These are phyloP conservation scores for Globodera rostochiensis DNA, from an alignment of 1,140 invertebrate species.

Conservation along the genomic window DNA sequence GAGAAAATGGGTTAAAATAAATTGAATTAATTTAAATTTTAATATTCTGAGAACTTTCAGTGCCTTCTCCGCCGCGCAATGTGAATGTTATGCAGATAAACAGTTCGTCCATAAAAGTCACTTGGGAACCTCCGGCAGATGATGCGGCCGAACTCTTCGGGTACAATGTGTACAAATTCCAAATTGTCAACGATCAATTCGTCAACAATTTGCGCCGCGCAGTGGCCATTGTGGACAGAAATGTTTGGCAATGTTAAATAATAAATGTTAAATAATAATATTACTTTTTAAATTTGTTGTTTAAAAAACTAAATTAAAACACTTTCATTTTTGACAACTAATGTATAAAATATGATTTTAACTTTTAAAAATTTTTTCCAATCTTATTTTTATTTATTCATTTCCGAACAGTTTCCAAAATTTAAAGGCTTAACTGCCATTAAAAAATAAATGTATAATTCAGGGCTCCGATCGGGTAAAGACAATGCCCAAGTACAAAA, in stretches of 20 bases:
- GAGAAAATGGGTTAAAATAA: background rate
- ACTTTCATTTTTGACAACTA: too few relatives aligned
- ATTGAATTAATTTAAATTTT: background rate
- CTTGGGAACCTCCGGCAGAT: slow-evolving; percentile 56
- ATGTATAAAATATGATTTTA: too few relatives aligned
- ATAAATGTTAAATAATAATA: background rate
- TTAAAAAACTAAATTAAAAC: too few relatives aligned
- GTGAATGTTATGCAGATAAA: slow-evolving; percentile 58
- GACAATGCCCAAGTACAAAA: background rate
- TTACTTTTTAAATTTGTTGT: slow-evolving; percentile 14
- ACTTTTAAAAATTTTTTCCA: too few relatives aligned
- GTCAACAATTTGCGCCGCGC: slow-evolving; percentile 38
- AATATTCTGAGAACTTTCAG: slow-evolving; percentile 45
- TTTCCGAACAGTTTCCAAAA: too few relatives aligned
- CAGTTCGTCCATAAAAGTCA: slow-evolving; percentile 58
- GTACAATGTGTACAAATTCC: slow-evolving; percentile 59
- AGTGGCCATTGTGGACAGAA: slow-evolving; percentile 48
- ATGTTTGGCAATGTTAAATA: slow-evolving; percentile 38
- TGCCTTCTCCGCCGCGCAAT: slow-evolving; percentile 58
- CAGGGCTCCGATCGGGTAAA: too few relatives aligned
- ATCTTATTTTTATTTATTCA: too few relatives aligned
- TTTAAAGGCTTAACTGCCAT: too few relatives aligned
- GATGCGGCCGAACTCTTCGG: slow-evolving; percentile 53
- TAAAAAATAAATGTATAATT: too few relatives aligned
- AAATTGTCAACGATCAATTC: slow-evolving; percentile 54